phyloP scores from a whole-genome alignment of 2,797 vertebrate genomes.

The Pseudomugil gertrudae region DNA sequence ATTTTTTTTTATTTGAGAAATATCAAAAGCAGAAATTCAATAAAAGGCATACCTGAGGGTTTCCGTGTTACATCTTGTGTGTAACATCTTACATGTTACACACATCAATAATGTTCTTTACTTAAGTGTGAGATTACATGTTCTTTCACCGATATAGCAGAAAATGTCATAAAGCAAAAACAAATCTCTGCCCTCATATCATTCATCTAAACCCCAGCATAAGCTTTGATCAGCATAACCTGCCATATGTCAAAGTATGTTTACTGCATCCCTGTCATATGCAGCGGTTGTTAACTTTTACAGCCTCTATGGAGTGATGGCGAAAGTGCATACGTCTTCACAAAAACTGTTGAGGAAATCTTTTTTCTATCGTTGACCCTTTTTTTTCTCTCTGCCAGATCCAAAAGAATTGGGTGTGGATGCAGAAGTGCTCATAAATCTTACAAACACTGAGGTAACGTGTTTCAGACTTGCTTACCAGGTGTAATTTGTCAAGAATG shows the following conservation, averaged over 20 bases:
- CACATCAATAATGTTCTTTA: neutral
- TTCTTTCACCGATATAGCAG: constrained; percentile 12
- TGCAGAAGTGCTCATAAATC: constrained; percentile 73
- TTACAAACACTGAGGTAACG: constrained; percentile 70
- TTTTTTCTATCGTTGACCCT: constrained; percentile 55
- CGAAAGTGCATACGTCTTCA: constrained; percentile 70
- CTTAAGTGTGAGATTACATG: constrained; percentile 1
- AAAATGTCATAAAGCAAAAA: constrained; percentile 28
- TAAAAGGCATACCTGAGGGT: neutral
- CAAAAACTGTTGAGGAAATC: constrained; percentile 70
- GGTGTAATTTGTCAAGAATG: constrained; percentile 72
- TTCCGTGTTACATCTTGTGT: neutral
- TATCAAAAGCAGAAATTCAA: neutral
- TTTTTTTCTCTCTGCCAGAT: constrained; percentile 58
- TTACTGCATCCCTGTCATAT: constrained; percentile 57
- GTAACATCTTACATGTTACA: neutral
- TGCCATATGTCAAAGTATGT: constrained; percentile 64
- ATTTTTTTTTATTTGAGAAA: neutral
- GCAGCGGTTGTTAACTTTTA: constrained; percentile 73
- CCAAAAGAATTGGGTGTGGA: constrained; percentile 61
- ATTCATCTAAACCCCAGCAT: constrained; percentile 27
- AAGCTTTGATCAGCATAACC: constrained; percentile 64
- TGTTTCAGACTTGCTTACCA: constrained; percentile 72
- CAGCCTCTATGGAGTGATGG: constrained; percentile 58
- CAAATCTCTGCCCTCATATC: constrained; percentile 21